Evolutionary conservation across 2,888 invertebrate species (phyloP).

Genomic region (Troides oblongomaculatus): DNA sequence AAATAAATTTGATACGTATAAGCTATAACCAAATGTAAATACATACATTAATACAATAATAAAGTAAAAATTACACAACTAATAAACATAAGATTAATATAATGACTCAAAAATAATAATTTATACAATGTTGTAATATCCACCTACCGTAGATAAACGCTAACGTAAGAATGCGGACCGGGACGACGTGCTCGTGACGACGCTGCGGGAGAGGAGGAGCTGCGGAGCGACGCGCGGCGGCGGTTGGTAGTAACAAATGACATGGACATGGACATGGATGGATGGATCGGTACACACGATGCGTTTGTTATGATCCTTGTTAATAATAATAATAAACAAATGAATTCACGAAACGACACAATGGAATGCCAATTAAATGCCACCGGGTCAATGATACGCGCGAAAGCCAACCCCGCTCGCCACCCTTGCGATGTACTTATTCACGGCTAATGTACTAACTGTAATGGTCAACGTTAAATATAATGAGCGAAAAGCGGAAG

Average conservation of each 20-base stretch:
- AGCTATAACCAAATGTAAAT: slow-evolving; percentile 25
- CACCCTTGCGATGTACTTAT: slow-evolving; percentile 15
- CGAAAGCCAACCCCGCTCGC: neutral
- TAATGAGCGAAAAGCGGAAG: slow-evolving; percentile 14
- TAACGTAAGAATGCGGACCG: too few relatives aligned
- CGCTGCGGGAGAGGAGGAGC: too few relatives aligned
- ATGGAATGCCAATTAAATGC: neutral
- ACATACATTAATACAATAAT: slow-evolving; percentile 29
- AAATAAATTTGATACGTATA: slow-evolving; percentile 32
- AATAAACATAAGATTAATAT: slow-evolving; percentile 39
- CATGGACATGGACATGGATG: too few relatives aligned
- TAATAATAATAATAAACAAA: too few relatives aligned
- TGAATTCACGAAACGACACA: neutral
- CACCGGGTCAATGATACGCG: slow-evolving; percentile 25
- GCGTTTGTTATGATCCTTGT: too few relatives aligned
- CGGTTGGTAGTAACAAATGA: too few relatives aligned
- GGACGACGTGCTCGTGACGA: too few relatives aligned
- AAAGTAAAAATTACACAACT: slow-evolving; percentile 38
- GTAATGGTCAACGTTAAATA: slow-evolving; percentile 1
- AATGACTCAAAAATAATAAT: slow-evolving; percentile 48
- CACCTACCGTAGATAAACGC: too few relatives aligned
- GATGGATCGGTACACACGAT: too few relatives aligned
- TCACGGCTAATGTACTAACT: slow-evolving; percentile 2
- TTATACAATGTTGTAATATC: slow-evolving; percentile 18
- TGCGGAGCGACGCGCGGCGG: too few relatives aligned